Evolutionary conservation across 2,888 invertebrate genomes (phyloP), one percentile per base, ranked within the genome.

Genomic region (Shargacucullia verbasci): DNA sequence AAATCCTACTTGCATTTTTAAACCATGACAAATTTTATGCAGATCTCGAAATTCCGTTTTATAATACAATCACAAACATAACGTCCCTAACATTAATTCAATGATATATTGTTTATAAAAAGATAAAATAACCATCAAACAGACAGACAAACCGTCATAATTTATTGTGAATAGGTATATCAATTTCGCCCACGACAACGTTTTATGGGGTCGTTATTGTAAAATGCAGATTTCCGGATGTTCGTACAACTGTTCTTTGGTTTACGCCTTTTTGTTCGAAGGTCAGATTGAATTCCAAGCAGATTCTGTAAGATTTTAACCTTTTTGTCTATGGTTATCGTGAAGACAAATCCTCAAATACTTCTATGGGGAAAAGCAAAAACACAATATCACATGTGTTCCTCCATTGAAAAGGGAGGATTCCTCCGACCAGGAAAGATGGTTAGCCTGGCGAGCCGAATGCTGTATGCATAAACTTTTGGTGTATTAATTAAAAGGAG

Each of bases 91-190:
- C 49, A 65, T 64, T 70, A 70, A 55, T 39, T 53, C 47, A 52
- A 58, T 64, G 64, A 74, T 74, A 62, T 57, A 74, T 62, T 59
- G 64, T 57, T 50, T 54, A 37, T 55, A 65, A 52, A 57, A 70
- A 71, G 0, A 46, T 57, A 59, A 67, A 53, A 62, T 49, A 41
- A 53, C 39, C 8, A 59, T 59, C 27, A 35, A 39, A 40, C 20
- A 20, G 34, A 45, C 39, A 62, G 14, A 45, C 31, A n/a, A 34
- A 54, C 34, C 8, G 3, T 35, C 25, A 39, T 67, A 57, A 58
- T 78, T 64, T 62, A 75, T 55, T 48, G 37, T 7, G 29, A 34
- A 58, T 52, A n/a, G n/a, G n/a, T n/a, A 53, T 33, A 54, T 49
- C 46, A 59, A 54, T 59, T 41, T 62, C 76, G 65, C 74, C 74